Conservation (phyloP, 1,140 invertebrate species). For the Semibalanus balanoides region DNA sequence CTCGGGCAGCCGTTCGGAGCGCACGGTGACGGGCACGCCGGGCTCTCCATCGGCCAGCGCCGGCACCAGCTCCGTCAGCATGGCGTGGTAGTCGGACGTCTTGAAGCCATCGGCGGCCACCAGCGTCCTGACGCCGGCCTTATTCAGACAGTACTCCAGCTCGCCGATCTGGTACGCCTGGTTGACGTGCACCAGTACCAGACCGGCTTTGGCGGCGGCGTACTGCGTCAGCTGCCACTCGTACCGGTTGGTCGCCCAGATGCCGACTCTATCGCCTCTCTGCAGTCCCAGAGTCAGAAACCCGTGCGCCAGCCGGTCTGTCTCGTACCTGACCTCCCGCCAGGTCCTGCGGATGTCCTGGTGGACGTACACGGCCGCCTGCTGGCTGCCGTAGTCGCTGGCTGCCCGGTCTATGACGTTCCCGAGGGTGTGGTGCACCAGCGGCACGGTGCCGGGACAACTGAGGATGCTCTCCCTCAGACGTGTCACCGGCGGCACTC, state of each 20-base stretch:
- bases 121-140: slow-evolving; percentile 56
- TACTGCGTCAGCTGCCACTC: slow-evolving; percentile 75
- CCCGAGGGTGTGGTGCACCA: slow-evolving; percentile 46
- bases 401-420: slow-evolving; percentile 41
- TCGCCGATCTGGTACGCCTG: slow-evolving; percentile 61
- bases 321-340: slow-evolving; percentile 42
- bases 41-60: too few relatives aligned
- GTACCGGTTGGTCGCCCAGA: slow-evolving; percentile 72
- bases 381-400: slow-evolving; percentile 37
- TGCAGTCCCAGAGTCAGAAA: slow-evolving; percentile 56
- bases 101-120: slow-evolving; percentile 49
- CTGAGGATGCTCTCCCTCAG: slow-evolving; percentile 24
- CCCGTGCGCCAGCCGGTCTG: slow-evolving; percentile 62
- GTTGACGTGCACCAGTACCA: slow-evolving; percentile 54
- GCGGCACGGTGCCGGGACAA: slow-evolving; percentile 38
- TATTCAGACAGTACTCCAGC: slow-evolving; percentile 60
- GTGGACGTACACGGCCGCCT: slow-evolving; percentile 43
- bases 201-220: slow-evolving; percentile 62
- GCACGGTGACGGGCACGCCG: too few relatives aligned
- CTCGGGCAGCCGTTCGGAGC: too few relatives aligned
- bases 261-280: slow-evolving; percentile 63
- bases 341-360: slow-evolving; percentile 48
- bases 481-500: too few relatives aligned
- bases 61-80: too few relatives aligned
- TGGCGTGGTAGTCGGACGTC: slow-evolving; percentile 22